A percentile compares a stretch with the other conserved stretches of the same genome.
Evolutionary conservation across 1,140 invertebrate genomes (phyloP).

Genomic region (Drosophila gunungcola): DNA sequence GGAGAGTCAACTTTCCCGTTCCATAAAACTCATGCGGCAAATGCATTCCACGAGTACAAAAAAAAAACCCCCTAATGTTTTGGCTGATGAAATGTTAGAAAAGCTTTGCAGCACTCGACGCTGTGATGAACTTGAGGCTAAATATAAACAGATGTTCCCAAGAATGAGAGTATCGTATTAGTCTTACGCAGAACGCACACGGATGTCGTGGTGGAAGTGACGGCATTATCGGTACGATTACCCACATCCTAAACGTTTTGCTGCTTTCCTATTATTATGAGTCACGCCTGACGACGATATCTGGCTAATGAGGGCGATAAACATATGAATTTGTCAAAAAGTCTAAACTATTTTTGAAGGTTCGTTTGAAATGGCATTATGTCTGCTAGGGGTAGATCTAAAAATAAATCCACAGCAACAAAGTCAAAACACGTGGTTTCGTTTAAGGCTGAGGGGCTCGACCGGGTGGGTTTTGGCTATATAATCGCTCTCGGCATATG

Average conservation of each 20-base stretch:
- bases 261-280: conserved; percentile 1
- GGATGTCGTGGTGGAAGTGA: background rate
- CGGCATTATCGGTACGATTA: conserved; percentile 20
- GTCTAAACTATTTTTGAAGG: background rate
- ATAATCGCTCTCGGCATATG: background rate
- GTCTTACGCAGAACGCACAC: conserved; percentile 14
- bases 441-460: conserved; percentile 46
- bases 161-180: conserved; percentile 24
- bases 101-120: conserved; percentile 28
- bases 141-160: conserved; percentile 48
- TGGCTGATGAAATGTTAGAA: conserved; percentile 65
- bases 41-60: conserved; percentile 15
- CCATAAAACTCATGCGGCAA: conserved; percentile 7
- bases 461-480: conserved; percentile 31
- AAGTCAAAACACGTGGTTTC: conserved; percentile 54
- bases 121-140: conserved; percentile 45
- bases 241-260: background rate
- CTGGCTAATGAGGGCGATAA: conserved; percentile 1
- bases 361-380: background rate
- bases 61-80: background rate
- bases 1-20: conserved; percentile 3
- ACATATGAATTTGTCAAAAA: conserved; percentile 3
- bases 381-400: background rate
- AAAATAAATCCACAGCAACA: conserved; percentile 9
- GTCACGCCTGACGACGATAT: conserved; percentile 8